A percentile compares a stretch with the other conserved stretches of the same genome.
Evolutionary conservation across 2,888 invertebrate species (phyloP).

Genomic region (Andricus quercusramuli): DNA sequence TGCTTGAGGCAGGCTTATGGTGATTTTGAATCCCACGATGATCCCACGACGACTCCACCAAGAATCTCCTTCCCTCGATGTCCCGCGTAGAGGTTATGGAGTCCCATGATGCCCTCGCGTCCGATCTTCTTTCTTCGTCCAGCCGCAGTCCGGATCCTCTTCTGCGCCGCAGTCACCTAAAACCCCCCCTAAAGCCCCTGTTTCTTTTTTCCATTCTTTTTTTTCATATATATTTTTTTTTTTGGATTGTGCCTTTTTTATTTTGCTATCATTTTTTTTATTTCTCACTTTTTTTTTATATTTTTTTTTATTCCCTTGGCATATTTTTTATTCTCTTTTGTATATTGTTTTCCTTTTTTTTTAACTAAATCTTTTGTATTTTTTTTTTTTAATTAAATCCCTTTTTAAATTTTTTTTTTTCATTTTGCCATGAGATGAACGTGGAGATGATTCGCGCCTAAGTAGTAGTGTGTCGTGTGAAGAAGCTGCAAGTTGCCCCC

Average conservation of each 20-base stretch:
- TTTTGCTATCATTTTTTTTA: constrained; percentile 28
- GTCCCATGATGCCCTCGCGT: constrained; percentile 28
- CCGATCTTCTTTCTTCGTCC: constrained; percentile 53
- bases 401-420: constrained; percentile 9
- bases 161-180: constrained; percentile 46
- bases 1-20: no score
- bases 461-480: not conserved
- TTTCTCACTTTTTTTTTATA: constrained; percentile 27
- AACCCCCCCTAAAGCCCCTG: constrained; percentile 52
- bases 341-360: constrained; percentile 41
- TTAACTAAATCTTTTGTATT: constrained; percentile 17
- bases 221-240: constrained; percentile 37
- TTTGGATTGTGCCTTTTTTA: constrained; percentile 37
- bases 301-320: not conserved
- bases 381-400: constrained; percentile 33
- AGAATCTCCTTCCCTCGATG: not conserved
- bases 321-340: constrained; percentile 42
- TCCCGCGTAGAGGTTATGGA: not conserved
- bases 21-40: constrained; percentile 27
- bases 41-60: not conserved
- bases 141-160: constrained; percentile 52
- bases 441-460: not conserved
- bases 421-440: not conserved
- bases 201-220: constrained; percentile 39
- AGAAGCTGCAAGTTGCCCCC: not conserved